Evolutionary conservation across 2,113 vertebrate species (phyloP), one percentile per base, ranked within the genome.

Genomic region (Antigone vipio): DNA sequence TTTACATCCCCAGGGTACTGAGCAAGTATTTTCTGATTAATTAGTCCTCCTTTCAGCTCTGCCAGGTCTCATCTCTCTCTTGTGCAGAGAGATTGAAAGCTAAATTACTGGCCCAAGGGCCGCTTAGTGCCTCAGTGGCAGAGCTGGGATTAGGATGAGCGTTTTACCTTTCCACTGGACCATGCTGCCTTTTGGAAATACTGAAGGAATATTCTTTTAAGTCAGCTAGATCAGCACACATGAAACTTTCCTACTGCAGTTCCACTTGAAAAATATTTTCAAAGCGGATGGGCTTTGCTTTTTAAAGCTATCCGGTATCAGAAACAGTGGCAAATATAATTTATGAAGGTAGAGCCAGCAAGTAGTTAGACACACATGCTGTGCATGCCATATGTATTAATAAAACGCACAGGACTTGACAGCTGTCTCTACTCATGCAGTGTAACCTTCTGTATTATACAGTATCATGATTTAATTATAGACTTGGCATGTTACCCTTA

Each of bases 401-500:
- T 97, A 95, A 96, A 96, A 96, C 90, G 84, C 91, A 94, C 83
- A 97, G 76, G 81, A 90, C 82, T 93, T 97, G 94, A 97, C 97
- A 95, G 95, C 94, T 98, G 93, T 96, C 88, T 95, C 91, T 80
- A 60, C 85, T 80, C 88, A 88, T 88, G 91, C 91, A 88, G 80
- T 66, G 86, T 97, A 95, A 95, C 93, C 89, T 97, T 97, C 91
- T 96, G 79, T 95, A 93, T 97, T 96, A 97, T 98, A 97, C 77
- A 90, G 90, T 97, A 96, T 93, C 96, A 96, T 56, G 96, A 97
- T 97, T 97, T 97, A 96, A 97, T 97, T 96, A 96, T 97, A 98
- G 96, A 96, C 75, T 96, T 91, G 88, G 89, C 96, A 97, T 88
- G 83, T 78, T 89, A 88, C 95, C 78, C 89, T 76, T 93, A 96